Conservation (phyloP, 2,888 invertebrate genomes). For the Hirtodrosophila cameraria region DNA sequence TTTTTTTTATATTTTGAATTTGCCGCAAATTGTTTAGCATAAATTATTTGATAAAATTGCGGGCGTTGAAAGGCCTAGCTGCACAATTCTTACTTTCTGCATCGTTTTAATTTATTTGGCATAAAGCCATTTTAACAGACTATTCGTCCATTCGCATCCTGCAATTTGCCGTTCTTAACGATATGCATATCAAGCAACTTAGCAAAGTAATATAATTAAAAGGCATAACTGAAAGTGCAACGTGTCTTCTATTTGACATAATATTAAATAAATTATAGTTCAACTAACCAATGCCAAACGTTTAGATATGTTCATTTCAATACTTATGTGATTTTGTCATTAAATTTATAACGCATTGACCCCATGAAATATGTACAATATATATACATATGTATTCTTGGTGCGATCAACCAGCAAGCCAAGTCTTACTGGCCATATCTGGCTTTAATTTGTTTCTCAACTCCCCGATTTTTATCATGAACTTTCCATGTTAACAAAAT, state of each 20-base stretch:
- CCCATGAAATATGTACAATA: no score
- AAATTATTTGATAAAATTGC: constrained; percentile 53
- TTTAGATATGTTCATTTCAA: no score
- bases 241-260: constrained; percentile 11
- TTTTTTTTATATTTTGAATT: background rate
- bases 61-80: constrained; percentile 56
- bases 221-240: constrained; percentile 44
- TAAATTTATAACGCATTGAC: no score
- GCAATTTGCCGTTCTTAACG: background rate
- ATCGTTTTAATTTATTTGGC: constrained; percentile 21
- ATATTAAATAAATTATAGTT: no score
- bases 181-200: constrained; percentile 13
- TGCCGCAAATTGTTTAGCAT: constrained; percentile 56
- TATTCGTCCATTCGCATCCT: constrained; percentile 2
- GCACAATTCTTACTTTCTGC: constrained; percentile 36
- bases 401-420: no score
- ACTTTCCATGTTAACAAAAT: no score
- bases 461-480: no score
- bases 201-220: constrained; percentile 41
- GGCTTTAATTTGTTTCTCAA: no score
- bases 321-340: no score
- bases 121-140: constrained; percentile 12
- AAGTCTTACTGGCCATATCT: no score
- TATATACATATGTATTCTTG: no score
- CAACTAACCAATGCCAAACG: no score